Percentiles rank a stretch among this genome's conserved stretches.
These are phyloP conservation scores for Drosophila kambysellisi DNA, from an alignment of 2,888 invertebrate genomes.

Conservation along the genomic window DNA sequence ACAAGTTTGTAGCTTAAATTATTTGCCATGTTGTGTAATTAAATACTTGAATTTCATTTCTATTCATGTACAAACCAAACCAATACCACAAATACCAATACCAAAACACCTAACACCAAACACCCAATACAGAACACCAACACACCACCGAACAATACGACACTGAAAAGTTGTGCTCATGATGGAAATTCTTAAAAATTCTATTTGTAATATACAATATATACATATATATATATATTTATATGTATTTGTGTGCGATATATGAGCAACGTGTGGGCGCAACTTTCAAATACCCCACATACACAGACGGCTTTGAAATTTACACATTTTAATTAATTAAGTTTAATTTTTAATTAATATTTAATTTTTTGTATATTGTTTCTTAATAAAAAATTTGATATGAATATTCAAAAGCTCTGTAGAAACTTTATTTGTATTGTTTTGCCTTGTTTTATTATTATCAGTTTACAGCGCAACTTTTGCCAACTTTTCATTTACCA, in stretches of 20 bases:
- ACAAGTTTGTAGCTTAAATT: constrained; percentile 90
- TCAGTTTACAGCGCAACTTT: constrained; percentile 10
- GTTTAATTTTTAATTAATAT: constrained; percentile 18
- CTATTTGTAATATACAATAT: not conserved
- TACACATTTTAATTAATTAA: constrained; percentile 43
- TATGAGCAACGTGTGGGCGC: constrained; percentile 28
- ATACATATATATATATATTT: not conserved
- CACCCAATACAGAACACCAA: constrained; percentile 21
- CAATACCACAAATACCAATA: constrained; percentile 28
- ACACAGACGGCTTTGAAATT: constrained; percentile 60
- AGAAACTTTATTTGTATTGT: constrained; percentile 17
- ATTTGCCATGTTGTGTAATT: constrained; percentile 85
- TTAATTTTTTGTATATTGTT: constrained; percentile 18
- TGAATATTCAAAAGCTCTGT: constrained; percentile 30
- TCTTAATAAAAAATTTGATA: constrained; percentile 41
- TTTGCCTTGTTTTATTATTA: constrained; percentile 19
- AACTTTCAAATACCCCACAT: constrained; percentile 50
- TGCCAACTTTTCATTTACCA: constrained; percentile 12
- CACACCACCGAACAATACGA: constrained; percentile 37
- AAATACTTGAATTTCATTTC: constrained; percentile 83
- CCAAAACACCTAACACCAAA: constrained; percentile 37
- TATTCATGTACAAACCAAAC: constrained; percentile 79
- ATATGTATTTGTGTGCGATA: not conserved
- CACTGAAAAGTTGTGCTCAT: constrained; percentile 52
- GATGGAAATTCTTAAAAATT: constrained; percentile 8